phyloP scores from a whole-genome alignment of 30 jellyfish, hydroid and myxozoan species.

The Aurelia aurita region DNA sequence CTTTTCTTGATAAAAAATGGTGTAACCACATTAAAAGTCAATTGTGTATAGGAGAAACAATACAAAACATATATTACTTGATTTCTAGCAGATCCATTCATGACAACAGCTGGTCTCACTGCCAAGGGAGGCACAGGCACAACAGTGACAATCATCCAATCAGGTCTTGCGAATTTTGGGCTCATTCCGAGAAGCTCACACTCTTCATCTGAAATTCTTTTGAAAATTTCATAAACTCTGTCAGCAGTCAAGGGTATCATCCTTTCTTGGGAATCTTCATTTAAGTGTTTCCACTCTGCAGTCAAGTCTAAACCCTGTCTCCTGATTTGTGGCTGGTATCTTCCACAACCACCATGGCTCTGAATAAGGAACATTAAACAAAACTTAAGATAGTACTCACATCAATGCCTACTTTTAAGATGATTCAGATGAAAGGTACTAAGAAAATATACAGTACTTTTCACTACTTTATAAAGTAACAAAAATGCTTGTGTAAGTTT shows the following conservation, averaged over 20 bases:
- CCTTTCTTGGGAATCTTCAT: constrained; percentile 95
- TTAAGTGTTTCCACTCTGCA: constrained; percentile 91
- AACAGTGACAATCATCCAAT: constrained; percentile 95
- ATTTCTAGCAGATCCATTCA: constrained; percentile 97
- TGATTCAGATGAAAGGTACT: too few relatives aligned
- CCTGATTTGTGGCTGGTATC: constrained; percentile 94
- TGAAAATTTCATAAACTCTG: constrained; percentile 93
- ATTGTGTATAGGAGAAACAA: not conserved
- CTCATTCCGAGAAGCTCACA: constrained; percentile 92
- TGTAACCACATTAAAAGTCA: too few relatives aligned
- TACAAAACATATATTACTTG: constrained; percentile 52
- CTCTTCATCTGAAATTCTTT: constrained; percentile 94
- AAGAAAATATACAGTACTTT: too few relatives aligned
- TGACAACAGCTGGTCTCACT: constrained; percentile 99
- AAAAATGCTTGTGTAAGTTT: too few relatives aligned
- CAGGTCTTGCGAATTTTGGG: constrained; percentile 93
- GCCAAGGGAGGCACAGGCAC: constrained; percentile 99
- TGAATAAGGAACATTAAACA: constrained; percentile 1
- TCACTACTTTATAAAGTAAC: too few relatives aligned
- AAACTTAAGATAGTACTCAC: not conserved
- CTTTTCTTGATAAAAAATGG: too few relatives aligned
- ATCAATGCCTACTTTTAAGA: too few relatives aligned
- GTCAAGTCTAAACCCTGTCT: constrained; percentile 91
- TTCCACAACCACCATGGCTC: constrained; percentile 99
- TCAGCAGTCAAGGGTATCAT: constrained; percentile 94